phyloP scores from a whole-genome alignment of 2,113 vertebrate species.

The Pseudorasbora parva region DNA sequence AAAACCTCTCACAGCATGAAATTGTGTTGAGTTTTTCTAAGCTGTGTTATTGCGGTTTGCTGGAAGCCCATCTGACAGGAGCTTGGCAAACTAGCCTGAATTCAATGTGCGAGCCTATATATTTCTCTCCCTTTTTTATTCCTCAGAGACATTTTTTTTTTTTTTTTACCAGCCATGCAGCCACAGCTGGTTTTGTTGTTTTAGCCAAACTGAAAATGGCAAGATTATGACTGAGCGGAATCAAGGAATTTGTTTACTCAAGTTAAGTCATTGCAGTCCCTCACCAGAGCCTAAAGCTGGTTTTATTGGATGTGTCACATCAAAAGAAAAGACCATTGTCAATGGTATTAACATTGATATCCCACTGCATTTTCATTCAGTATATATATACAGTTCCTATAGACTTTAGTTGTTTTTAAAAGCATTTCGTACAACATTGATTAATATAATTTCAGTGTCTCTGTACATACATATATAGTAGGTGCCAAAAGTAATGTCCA shows the following conservation, averaged over 20 bases:
- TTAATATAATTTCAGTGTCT: too few relatives aligned
- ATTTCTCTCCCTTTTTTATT: background rate
- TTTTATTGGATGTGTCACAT: background rate
- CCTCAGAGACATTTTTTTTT: slow-evolving; percentile 31
- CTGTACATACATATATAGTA: too few relatives aligned
- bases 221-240: slow-evolving; percentile 18
- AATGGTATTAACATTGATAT: background rate
- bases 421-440: background rate
- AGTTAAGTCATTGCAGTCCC: slow-evolving; percentile 12
- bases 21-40: slow-evolving; percentile 43
- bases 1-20: slow-evolving; percentile 45
- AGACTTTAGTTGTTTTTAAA: background rate
- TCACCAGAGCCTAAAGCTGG: slow-evolving; percentile 10
- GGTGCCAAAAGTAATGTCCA: too few relatives aligned
- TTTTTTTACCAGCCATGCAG: slow-evolving; percentile 31
- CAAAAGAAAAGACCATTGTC: background rate
- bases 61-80: slow-evolving; percentile 46
- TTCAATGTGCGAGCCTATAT: background rate
- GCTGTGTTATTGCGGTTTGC: slow-evolving; percentile 43
- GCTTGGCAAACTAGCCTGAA: slow-evolving; percentile 34
- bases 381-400: background rate
- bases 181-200: slow-evolving; percentile 46
- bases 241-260: slow-evolving; percentile 44
- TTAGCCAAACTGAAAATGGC: slow-evolving; percentile 45
- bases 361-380: background rate